Percentiles rank a stretch among this genome's conserved stretches.
Evolutionary conservation across 2,113 vertebrate genomes (phyloP).

Genomic region (Ceuthmochares aereus): DNA sequence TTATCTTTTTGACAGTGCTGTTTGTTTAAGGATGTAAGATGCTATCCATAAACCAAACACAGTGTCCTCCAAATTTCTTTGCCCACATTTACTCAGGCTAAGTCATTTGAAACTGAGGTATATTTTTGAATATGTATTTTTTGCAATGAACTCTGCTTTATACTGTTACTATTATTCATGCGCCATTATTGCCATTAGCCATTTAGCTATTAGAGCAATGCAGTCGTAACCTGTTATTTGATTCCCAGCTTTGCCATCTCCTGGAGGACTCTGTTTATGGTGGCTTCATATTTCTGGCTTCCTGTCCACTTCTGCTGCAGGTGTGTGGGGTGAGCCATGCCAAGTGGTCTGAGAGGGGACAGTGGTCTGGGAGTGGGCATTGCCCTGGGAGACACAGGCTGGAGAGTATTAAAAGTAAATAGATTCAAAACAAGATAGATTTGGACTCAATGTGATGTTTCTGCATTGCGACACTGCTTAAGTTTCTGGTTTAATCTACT

Average conservation of each 20-base stretch:
- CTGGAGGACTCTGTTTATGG: neutral
- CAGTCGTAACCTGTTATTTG: fast-evolving
- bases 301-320: neutral
- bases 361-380: no score
- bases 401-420: neutral
- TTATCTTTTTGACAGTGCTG: neutral
- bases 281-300: neutral
- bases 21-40: neutral
- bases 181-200: fast-evolving
- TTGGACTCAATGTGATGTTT: neutral
- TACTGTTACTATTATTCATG: neutral
- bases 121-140: neutral
- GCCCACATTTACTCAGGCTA: neutral
- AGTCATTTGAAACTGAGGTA: neutral
- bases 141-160: neutral
- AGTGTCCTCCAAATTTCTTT: neutral
- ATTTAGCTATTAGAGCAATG: neutral
- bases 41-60: neutral
- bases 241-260: neutral
- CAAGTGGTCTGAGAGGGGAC: no score
- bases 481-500: neutral
- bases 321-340: neutral
- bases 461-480: neutral
- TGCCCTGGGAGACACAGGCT: neutral
- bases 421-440: neutral